Evolutionary conservation across 2,113 vertebrate species (phyloP).

Genomic region (Takifugu flavidus): DNA sequence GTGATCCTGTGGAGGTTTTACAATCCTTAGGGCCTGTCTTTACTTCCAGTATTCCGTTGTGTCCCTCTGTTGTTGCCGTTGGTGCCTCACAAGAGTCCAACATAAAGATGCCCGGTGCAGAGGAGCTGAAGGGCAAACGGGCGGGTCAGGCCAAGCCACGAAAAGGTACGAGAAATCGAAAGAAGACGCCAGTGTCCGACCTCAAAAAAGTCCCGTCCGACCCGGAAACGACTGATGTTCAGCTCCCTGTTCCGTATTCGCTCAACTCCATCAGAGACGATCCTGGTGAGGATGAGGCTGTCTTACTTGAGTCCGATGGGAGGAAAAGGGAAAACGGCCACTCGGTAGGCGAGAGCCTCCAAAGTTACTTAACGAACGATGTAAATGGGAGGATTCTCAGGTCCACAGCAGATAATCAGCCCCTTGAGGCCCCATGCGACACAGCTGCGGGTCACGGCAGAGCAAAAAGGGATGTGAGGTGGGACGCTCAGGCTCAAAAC

Average conservation of each 20-base stretch:
- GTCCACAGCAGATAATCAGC: background rate
- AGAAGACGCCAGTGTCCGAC: background rate
- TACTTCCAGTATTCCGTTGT: background rate
- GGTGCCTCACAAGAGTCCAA: slow-evolving; percentile 31
- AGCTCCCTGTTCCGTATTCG: background rate
- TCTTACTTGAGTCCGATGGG: background rate
- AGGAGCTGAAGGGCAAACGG: background rate
- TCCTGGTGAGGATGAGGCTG: background rate
- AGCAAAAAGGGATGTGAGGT: slow-evolving; percentile 30
- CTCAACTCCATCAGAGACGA: background rate
- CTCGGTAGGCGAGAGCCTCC: slow-evolving; percentile 11
- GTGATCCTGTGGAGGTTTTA: slow-evolving; percentile 1
- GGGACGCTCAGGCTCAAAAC: slow-evolving; percentile 5
- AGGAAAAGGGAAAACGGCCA: background rate
- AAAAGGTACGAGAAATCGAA: slow-evolving; percentile 15
- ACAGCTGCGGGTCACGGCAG: background rate
- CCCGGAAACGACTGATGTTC: slow-evolving; percentile 1
- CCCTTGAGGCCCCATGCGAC: slow-evolving; percentile 1
- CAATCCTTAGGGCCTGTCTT: background rate
- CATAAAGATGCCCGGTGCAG: background rate
- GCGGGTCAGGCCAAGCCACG: background rate
- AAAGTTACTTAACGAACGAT: background rate
- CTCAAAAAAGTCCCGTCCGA: slow-evolving; percentile 1
- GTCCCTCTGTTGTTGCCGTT: slow-evolving; percentile 1
- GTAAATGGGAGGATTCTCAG: background rate